Percentiles rank a stretch among this genome's conserved stretches.
phyloP scores from a whole-genome alignment of 1,140 invertebrate species.

The Notospermus geniculatus region DNA sequence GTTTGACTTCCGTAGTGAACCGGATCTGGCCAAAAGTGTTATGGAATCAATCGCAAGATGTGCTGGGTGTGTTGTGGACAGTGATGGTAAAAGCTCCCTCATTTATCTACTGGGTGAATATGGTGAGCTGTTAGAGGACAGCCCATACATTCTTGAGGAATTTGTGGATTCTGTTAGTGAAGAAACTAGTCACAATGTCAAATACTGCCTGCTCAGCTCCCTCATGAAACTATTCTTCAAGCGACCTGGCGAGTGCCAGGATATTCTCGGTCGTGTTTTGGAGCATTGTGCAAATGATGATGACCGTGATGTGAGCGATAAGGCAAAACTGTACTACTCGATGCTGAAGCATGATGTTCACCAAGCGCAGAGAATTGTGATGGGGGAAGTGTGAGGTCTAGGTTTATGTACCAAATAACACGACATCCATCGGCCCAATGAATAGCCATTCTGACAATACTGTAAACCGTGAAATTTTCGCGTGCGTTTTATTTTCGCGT shows the following conservation, averaged over 20 bases:
- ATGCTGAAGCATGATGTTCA: slow-evolving; percentile 28
- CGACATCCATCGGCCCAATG: too few relatives aligned
- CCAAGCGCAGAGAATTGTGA: slow-evolving; percentile 20
- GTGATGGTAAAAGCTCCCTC: slow-evolving; percentile 21
- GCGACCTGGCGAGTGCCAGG: slow-evolving; percentile 33
- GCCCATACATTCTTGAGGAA: slow-evolving; percentile 30
- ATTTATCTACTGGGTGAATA: slow-evolving; percentile 33
- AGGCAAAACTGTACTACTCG: slow-evolving; percentile 29
- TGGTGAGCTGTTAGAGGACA: slow-evolving; percentile 21
- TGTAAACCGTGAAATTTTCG: too few relatives aligned
- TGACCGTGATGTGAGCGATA: slow-evolving; percentile 26
- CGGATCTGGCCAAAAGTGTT: slow-evolving; percentile 17
- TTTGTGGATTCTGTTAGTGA: slow-evolving; percentile 19
- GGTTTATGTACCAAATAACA: too few relatives aligned
- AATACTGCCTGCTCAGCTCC: slow-evolving; percentile 24
- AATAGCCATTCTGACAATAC: too few relatives aligned
- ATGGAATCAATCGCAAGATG: neutral
- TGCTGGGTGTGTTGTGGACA: slow-evolving; percentile 15
- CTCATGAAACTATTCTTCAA: slow-evolving; percentile 28
- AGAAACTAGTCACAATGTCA: slow-evolving; percentile 19
- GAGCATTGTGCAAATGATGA: slow-evolving; percentile 25
- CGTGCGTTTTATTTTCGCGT: too few relatives aligned
- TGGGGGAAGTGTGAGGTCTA: too few relatives aligned
- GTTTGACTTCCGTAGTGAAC: slow-evolving; percentile 21
- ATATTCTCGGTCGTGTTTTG: slow-evolving; percentile 29